Conservation (phyloP, 2,113 vertebrate genomes). For the Pyxicephalus adspersus region DNA sequence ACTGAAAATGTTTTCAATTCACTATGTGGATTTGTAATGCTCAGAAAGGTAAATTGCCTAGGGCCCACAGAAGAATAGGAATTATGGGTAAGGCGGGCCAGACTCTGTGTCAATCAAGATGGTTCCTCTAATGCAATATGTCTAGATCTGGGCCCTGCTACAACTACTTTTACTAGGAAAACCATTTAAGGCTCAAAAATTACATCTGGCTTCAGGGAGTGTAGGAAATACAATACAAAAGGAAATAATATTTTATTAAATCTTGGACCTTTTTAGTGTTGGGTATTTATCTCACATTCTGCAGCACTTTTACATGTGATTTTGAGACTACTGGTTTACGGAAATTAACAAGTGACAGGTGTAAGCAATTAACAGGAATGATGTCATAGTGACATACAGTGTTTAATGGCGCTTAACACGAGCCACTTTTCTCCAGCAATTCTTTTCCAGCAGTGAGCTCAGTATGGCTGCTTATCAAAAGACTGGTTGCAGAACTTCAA, state of each 20-base stretch:
- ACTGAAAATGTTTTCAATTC: too few species aligned
- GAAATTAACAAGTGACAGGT: slow-evolving; percentile 81
- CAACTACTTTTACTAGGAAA: too few species aligned
- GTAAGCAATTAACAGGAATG: slow-evolving; percentile 78
- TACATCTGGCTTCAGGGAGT: not conserved
- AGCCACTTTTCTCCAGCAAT: slow-evolving; percentile 59
- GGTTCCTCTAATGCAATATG: too few species aligned
- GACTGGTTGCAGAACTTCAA: slow-evolving; percentile 64
- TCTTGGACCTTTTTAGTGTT: slow-evolving; percentile 24
- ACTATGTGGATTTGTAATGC: too few species aligned
- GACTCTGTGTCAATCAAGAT: too few species aligned
- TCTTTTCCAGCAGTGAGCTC: slow-evolving; percentile 67
- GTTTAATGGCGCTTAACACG: slow-evolving; percentile 56
- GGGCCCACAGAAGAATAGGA: too few species aligned
- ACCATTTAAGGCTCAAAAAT: not conserved
- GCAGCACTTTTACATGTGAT: slow-evolving; percentile 71
- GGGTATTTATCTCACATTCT: slow-evolving; percentile 66
- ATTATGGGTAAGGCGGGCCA: too few species aligned
- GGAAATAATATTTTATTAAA: too few species aligned
- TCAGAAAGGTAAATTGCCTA: too few species aligned
- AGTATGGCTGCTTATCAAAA: slow-evolving; percentile 67
- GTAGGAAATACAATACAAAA: too few species aligned
- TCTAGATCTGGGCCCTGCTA: too few species aligned
- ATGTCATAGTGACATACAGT: slow-evolving; percentile 66
- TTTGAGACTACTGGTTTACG: slow-evolving; percentile 70